phyloP scores from a whole-genome alignment of 2,888 invertebrate species.

The Dendrolimus houi region DNA sequence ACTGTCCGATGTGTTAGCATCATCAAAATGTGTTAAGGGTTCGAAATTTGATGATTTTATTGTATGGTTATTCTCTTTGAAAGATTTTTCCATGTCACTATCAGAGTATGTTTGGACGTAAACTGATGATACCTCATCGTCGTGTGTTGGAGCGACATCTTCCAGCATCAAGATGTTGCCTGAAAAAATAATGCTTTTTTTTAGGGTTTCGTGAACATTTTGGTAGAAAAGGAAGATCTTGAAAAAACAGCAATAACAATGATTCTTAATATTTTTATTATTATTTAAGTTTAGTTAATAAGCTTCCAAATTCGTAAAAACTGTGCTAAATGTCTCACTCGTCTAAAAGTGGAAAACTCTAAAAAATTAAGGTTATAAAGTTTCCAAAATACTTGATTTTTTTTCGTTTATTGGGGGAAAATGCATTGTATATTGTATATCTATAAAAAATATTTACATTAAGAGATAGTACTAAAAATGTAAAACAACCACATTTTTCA shows the following conservation, averaged over 20 bases:
- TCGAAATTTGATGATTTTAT: constrained; percentile 6
- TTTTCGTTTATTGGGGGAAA: too few relatives aligned
- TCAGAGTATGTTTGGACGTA: constrained; percentile 24
- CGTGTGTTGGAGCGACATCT: constrained; percentile 25
- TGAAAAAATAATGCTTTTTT: constrained; percentile 16
- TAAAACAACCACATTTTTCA: too few relatives aligned
- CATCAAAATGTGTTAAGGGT: constrained; percentile 26
- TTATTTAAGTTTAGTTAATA: neutral
- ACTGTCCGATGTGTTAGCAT: constrained; percentile 52
- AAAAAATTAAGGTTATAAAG: too few relatives aligned
- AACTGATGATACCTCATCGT: constrained; percentile 28
- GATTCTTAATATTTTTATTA: too few relatives aligned
- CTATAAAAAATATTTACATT: too few relatives aligned
- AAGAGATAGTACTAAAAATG: too few relatives aligned
- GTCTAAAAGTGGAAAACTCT: neutral
- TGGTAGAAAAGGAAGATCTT: too few relatives aligned
- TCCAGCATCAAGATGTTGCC: constrained; percentile 76
- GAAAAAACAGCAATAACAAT: too few relatives aligned
- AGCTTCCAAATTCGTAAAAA: neutral
- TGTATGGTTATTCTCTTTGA: constrained; percentile 21
- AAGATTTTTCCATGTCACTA: constrained; percentile 15
- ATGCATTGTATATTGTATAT: too few relatives aligned
- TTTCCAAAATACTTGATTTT: neutral
- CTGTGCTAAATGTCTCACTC: neutral
- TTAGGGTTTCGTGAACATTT: too few relatives aligned